These are phyloP conservation scores for Accipiter virgatus DNA, from an alignment of 2,113 vertebrate species.

Conservation along the genomic window DNA sequence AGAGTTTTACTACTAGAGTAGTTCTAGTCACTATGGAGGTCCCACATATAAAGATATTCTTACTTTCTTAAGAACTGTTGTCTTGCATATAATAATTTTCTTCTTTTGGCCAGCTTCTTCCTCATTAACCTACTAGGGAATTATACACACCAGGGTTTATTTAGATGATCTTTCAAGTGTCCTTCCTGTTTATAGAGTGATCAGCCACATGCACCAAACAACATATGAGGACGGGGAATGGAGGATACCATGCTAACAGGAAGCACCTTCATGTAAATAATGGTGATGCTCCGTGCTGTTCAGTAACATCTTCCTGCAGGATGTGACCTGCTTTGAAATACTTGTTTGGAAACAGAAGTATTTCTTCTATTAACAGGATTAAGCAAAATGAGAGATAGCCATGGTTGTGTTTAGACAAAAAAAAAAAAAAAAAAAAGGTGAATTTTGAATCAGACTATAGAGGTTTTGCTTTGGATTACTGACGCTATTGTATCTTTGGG, in stretches of 20 bases:
- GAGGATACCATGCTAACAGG: constrained; percentile 35
- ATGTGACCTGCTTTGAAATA: neutral
- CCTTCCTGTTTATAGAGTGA: constrained; percentile 56
- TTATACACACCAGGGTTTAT: constrained; percentile 37
- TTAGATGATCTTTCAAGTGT: constrained; percentile 42
- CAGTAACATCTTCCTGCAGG: neutral
- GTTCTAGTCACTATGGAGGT: neutral
- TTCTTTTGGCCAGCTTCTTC: neutral
- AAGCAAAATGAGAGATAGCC: neutral
- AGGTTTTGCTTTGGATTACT: neutral
- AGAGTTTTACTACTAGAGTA: neutral
- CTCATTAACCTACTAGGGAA: neutral
- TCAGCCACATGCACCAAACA: constrained; percentile 1
- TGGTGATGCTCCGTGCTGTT: neutral
- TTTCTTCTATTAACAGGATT: neutral
- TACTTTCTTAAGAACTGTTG: neutral
- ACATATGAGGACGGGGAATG: neutral
- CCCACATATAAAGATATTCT: neutral
- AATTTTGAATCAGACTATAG: neutral
- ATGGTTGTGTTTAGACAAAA: neutral
- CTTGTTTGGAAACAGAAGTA: neutral
- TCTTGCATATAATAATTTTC: neutral
- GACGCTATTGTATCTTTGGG: neutral
- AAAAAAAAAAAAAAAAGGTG: neutral
- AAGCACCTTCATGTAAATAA: constrained; percentile 44